These are phyloP conservation scores for Bombus soroeensis DNA, from an alignment of 1,140 invertebrate species.

Conservation along the genomic window DNA sequence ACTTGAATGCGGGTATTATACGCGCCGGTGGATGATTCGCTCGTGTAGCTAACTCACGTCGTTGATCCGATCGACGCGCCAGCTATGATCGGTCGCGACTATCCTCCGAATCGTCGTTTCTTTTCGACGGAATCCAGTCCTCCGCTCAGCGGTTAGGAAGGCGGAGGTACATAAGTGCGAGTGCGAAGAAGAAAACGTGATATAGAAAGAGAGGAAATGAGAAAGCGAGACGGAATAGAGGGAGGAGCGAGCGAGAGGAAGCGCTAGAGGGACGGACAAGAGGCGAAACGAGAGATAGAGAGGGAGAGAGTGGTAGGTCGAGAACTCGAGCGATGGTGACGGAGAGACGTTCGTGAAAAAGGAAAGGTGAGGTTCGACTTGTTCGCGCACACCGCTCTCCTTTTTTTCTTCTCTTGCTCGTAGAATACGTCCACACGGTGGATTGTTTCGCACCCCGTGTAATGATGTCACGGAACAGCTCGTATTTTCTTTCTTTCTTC, in stretches of 20 bases:
- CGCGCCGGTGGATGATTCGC: conserved; percentile 20
- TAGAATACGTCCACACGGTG: conserved; percentile 50
- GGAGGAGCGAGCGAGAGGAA: conserved; percentile 63
- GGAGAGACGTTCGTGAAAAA: conserved; percentile 60
- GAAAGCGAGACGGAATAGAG: conserved; percentile 61
- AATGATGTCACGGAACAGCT: conserved; percentile 23
- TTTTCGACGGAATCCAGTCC: conserved; percentile 80
- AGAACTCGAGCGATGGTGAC: conserved; percentile 63
- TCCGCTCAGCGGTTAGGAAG: conserved; percentile 67
- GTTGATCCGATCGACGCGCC: conserved; percentile 81
- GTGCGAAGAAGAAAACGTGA: conserved; percentile 49
- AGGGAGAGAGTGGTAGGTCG: conserved; percentile 57
- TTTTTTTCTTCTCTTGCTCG: conserved; percentile 53
- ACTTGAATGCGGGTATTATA: conserved; percentile 31
- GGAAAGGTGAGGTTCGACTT: conserved; percentile 58
- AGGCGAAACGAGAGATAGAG: conserved; percentile 43
- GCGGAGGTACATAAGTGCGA: conserved; percentile 57
- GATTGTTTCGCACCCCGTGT: conserved; percentile 27
- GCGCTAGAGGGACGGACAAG: conserved; percentile 48
- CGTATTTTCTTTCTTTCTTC: background rate
- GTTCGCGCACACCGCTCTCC: conserved; percentile 52
- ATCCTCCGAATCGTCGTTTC: conserved; percentile 83
- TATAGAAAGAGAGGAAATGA: conserved; percentile 54
- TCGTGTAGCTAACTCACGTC: conserved; percentile 60
- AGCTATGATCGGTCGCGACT: conserved; percentile 83